Percentiles rank a stretch among this genome's conserved stretches.
Evolutionary conservation across 2,888 invertebrate species (phyloP).

Genomic region (Neocrepidodera transversa): DNA sequence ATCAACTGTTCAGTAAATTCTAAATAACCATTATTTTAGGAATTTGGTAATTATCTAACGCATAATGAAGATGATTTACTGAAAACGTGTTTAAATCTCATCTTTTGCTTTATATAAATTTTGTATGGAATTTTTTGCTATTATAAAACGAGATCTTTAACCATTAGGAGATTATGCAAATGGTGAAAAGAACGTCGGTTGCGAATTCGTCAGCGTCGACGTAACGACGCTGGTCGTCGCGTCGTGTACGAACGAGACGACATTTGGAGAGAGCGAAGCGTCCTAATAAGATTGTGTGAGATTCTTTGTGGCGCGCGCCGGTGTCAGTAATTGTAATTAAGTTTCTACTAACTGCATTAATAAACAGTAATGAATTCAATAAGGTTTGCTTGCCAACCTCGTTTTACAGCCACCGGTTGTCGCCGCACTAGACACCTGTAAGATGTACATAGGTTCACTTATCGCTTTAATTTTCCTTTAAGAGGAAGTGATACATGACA

Average conservation of each 20-base stretch:
- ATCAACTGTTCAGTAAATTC: no score
- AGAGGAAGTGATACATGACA: no score
- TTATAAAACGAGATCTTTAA: neutral
- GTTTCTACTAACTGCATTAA: conserved; percentile 61
- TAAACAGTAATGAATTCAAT: conserved; percentile 59
- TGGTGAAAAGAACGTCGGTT: neutral
- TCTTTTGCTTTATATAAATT: no score
- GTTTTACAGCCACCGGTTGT: conserved; percentile 45
- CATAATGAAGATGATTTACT: no score
- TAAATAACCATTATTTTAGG: no score
- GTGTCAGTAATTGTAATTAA: conserved; percentile 59
- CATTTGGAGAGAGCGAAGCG: conserved; percentile 18
- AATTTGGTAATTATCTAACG: no score
- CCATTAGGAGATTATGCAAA: conserved; percentile 16
- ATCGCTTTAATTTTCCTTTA: neutral
- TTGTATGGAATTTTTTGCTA: no score
- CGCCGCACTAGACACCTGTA: conserved; percentile 44
- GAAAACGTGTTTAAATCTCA: no score
- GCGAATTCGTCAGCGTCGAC: neutral
- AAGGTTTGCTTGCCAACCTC: conserved; percentile 52
- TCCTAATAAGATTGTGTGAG: conserved; percentile 51
- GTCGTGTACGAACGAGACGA: neutral
- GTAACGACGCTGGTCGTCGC: neutral
- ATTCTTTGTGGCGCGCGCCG: conserved; percentile 50
- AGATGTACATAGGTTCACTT: conserved; percentile 4